Percentiles rank a stretch among this genome's conserved stretches.
phyloP scores from a whole-genome alignment of 2,113 vertebrate species.

The Tragelaphus buxtoni region DNA sequence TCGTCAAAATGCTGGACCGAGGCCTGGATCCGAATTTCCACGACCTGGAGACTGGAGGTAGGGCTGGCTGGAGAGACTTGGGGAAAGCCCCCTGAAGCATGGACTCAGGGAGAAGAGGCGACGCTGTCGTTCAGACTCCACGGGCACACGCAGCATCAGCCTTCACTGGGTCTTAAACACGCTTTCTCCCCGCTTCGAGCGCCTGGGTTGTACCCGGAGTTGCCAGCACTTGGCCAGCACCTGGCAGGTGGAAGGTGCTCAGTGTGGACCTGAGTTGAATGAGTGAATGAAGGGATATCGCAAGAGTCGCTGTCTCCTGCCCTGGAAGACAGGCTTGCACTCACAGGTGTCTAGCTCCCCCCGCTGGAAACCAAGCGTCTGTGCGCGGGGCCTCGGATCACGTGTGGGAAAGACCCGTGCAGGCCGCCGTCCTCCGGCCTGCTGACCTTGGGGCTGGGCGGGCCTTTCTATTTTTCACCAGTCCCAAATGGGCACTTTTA shows the following conservation, averaged over 20 bases:
- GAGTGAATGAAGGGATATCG: rapidly evolving
- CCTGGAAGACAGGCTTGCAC: rapidly evolving
- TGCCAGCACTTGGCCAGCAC: rapidly evolving
- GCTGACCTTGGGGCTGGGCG: rapidly evolving
- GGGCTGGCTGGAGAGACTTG: rapidly evolving
- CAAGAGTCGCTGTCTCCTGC: rapidly evolving
- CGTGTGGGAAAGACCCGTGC: rapidly evolving
- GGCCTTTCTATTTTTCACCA: background rate
- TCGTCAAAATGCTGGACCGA: slow-evolving; percentile 91
- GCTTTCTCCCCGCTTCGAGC: rapidly evolving
- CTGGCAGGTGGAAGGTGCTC: background rate
- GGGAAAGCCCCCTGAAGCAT: rapidly evolving
- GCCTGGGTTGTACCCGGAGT: rapidly evolving
- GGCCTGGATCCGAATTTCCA: slow-evolving; percentile 97
- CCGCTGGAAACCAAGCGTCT: background rate
- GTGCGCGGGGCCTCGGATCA: rapidly evolving
- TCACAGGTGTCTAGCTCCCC: rapidly evolving
- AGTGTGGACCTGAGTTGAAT: rapidly evolving
- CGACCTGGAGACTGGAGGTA: slow-evolving; percentile 93
- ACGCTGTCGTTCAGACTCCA: rapidly evolving
- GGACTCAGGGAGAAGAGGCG: rapidly evolving
- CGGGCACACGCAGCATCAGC: rapidly evolving
- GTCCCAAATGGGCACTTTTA: background rate
- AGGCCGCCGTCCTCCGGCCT: rapidly evolving
- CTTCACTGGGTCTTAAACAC: rapidly evolving